Base-by-base conservation (phyloP, 2,888 invertebrate genomes). In the Globia sparganii region DNA sequence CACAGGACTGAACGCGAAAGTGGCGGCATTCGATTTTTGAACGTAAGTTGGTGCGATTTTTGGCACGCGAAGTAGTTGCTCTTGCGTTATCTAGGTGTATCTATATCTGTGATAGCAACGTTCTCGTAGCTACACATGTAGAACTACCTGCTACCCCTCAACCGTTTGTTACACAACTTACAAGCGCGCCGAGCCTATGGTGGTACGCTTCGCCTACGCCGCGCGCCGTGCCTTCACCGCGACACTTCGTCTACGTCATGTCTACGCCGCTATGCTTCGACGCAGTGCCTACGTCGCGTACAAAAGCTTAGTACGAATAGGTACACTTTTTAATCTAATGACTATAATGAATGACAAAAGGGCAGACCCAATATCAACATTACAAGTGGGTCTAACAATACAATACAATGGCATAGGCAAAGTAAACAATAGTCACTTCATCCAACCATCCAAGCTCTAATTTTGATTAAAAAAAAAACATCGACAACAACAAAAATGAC, bases 391-490 rank as follows among this genome's bases (percentile, higher is more conserved):
- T 28, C 8, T 40, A 13, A 40, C 28, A 28, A 43, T 13, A 37
- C 18, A 43, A 40, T 65, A 13, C 25, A 28, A 68, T 68, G 18
- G n/a, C 18, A 56, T 21, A 53, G n/a, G 11, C 8, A 40, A 70
- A 25, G 37, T 31, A 3, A 25, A 25, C 25, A 61, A 70, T 13
- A 18, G 18, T 13, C n/a, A 34, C 43, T 43, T 34, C 43, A 13
- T 56, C 2, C 11, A 21, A 28, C 28, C 43, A 13, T 56, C 2
- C 11, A 21, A 28, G 43, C 66, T 58, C 18, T 37, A 59, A 49
- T 75, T 43, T 28, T 43, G 11, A 61, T 31, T 25, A 18, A 53
- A 77, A 18, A 53, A 77, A 28, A 59, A 43, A 28, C 34, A 40
- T 28, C 25, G 15, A 25, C 6, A 46, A 5, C 9, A 49, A 25